Conservation (phyloP, 2,113 vertebrate genomes). For the Poeciliopsis retropinna region DNA sequence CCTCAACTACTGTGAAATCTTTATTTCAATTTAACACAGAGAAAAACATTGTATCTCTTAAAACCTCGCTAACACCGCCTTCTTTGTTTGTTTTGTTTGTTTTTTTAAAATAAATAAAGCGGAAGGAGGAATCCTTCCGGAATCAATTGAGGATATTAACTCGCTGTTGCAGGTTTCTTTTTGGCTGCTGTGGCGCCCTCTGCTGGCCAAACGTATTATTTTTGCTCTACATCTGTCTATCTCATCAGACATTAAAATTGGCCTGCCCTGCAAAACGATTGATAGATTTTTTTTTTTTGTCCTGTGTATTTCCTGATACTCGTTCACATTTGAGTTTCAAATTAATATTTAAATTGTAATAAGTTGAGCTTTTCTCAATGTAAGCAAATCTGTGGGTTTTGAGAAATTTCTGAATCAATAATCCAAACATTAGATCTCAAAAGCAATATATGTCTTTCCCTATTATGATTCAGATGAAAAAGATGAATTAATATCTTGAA, state of each 20-base stretch:
- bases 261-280: constrained; percentile 50
- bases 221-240: constrained; percentile 43
- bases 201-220: constrained; percentile 56
- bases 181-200: constrained; percentile 60
- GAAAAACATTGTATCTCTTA: constrained; percentile 23
- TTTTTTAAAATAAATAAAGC: constrained; percentile 24
- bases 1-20: constrained; percentile 68
- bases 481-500: constrained; percentile 33
- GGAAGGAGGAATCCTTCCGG: constrained; percentile 7
- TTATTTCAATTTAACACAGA: constrained; percentile 41
- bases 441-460: constrained; percentile 19
- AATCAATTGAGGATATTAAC: constrained; percentile 20
- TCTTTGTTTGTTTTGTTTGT: constrained; percentile 15
- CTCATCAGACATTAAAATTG: constrained; percentile 13
- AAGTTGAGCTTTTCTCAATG: too few relatives aligned
- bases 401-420: constrained; percentile 8
- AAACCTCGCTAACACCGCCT: constrained; percentile 18
- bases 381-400: neutral
- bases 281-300: constrained; percentile 44
- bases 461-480: constrained; percentile 1
- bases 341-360: constrained; percentile 10
- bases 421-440: constrained; percentile 5
- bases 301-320: constrained; percentile 7
- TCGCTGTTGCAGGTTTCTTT: constrained; percentile 32
- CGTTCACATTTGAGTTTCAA: constrained; percentile 40